Percentiles rank a stretch among this genome's conserved stretches.
Conservation (phyloP, 2,797 vertebrate species). For the Xenentodon cancila region DNA sequence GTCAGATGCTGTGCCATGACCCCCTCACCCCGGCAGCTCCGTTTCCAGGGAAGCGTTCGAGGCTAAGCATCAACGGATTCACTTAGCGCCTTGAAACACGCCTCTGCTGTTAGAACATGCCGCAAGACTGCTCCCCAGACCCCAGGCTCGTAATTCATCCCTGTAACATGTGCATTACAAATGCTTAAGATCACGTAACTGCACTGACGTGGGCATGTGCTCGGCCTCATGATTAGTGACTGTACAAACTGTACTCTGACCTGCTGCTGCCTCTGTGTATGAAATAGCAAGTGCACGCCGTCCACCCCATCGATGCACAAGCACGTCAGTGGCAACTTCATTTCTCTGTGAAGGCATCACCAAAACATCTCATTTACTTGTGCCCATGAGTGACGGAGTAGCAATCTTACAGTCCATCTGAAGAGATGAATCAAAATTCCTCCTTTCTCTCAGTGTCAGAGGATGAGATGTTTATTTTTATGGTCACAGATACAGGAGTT, state of each 20-base stretch:
- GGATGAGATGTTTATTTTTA: constrained; percentile 52
- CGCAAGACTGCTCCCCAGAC: constrained; percentile 63
- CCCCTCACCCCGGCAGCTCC: constrained; percentile 65
- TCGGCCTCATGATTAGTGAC: constrained; percentile 32
- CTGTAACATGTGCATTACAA: constrained; percentile 55
- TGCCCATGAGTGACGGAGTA: constrained; percentile 17
- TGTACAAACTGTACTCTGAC: constrained; percentile 18
- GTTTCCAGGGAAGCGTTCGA: constrained; percentile 69
- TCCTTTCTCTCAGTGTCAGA: constrained; percentile 20
- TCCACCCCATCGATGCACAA: constrained; percentile 6
- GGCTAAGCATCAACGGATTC: constrained; percentile 46
- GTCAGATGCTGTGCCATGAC: constrained; percentile 68
- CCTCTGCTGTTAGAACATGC: constrained; percentile 57
- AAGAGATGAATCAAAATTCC: constrained; percentile 17
- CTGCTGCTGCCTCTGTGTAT: neutral
- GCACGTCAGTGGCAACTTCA: constrained; percentile 7
- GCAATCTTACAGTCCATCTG: constrained; percentile 21
- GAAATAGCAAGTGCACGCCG: neutral
- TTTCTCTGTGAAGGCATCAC: constrained; percentile 13
- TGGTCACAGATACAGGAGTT: constrained; percentile 41
- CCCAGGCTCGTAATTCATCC: constrained; percentile 60
- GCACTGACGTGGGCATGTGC: constrained; percentile 43
- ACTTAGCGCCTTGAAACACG: constrained; percentile 60
- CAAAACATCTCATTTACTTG: constrained; percentile 42
- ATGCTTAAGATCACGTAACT: constrained; percentile 58